phyloP scores from a whole-genome alignment of 2,113 vertebrate species.

The Bos javanicus region DNA sequence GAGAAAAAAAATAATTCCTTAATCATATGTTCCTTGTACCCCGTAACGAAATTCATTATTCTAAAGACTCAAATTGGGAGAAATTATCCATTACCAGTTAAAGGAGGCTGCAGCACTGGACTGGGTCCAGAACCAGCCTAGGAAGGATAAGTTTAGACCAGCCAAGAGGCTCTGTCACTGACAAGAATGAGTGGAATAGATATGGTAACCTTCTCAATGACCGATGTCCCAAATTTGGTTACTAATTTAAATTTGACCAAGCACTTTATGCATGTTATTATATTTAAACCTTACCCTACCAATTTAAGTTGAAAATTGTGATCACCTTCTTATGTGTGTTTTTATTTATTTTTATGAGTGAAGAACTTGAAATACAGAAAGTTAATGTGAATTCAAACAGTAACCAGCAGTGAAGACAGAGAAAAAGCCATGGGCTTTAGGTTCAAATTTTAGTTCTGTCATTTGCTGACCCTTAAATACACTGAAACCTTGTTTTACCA shows the following conservation, averaged over 20 bases:
- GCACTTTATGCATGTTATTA: not conserved
- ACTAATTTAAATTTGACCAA: not conserved
- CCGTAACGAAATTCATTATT: conserved; percentile 56
- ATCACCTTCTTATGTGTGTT: not conserved
- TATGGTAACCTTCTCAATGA: not conserved
- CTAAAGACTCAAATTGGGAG: conserved; percentile 46
- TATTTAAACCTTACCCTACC: not conserved
- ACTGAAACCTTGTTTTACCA: not conserved
- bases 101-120: not conserved
- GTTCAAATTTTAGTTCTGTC: not conserved
- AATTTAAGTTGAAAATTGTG: not conserved
- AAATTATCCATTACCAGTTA: conserved; percentile 40
- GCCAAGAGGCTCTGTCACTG: not conserved
- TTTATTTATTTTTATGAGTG: conserved; percentile 35
- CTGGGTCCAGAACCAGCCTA: conserved; percentile 11
- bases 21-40: conserved; percentile 63
- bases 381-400: not conserved
- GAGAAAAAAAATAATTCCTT: conserved; percentile 64
- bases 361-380: not conserved
- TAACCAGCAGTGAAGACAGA: not conserved
- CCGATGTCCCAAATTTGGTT: not conserved
- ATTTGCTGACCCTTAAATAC: not conserved
- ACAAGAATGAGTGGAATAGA: not conserved
- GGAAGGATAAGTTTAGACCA: conserved; percentile 3
- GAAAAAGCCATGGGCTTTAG: not conserved